Base-by-base conservation (phyloP, 2,888 invertebrate genomes). In the Andrena chrysosceles region DNA sequence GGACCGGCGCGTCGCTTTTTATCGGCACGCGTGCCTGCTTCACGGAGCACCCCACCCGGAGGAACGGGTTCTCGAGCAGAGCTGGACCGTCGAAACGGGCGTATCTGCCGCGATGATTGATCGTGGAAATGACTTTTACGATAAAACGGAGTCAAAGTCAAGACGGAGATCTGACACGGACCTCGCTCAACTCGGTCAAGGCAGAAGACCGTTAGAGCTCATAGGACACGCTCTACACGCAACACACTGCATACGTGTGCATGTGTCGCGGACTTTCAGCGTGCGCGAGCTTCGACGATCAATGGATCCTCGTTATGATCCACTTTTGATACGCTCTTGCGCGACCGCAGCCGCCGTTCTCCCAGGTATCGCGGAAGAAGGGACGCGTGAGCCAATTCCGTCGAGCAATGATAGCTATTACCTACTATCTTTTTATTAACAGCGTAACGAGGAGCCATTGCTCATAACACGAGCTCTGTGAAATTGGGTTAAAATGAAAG, bases 141-240 rank as follows among this genome's bases (percentile, higher is more conserved):
- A 89, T 85, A 76, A 92, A 93, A 93, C 91, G 91, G 88, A 93
- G 92, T 93, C 93, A 93, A 93, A 93, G 93, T 93, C 93, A 93
- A 92, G 92, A 92, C 91, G 87, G 92, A 91, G 92, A 92, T 92
- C 90, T 91, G 93, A 92, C 90, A 93, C 91, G 92, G 93, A 92
- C 91, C 88, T 89, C 89, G 91, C 90, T 89, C 90, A 93, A 93
- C 93, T 93, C 92, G 93, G 93, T 92, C 93, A 93, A 93, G 93
- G 93, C 88, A 89, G 91, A 91, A 92, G 90, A 92, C 89, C 87
- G 89, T 89, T 89, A 89, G 89, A 89, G 74, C 86, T 85, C 87
- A 71, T 87, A 86, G 89, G 84, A 87, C 84, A 85, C 81, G 70
- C 78, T 86, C 72, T 83, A 70, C 78, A 89, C 86, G 75, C 75